Percentiles rank a stretch among this genome's conserved stretches.
These are phyloP conservation scores for Meloidogyne floridensis DNA, from an alignment of 1,140 invertebrate species.

Conservation along the genomic window DNA sequence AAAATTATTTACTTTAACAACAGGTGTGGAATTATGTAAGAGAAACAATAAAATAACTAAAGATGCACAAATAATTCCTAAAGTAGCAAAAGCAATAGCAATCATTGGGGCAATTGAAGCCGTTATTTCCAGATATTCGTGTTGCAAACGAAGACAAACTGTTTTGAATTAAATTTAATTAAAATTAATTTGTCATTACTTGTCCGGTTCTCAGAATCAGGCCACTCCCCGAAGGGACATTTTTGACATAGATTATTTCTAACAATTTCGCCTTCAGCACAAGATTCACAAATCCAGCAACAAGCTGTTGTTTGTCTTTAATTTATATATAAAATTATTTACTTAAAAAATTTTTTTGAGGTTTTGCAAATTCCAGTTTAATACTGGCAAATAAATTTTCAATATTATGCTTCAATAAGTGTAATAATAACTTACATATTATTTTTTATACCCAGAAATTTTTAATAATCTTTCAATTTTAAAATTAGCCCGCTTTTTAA, in stretches of 20 bases:
- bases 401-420: too few relatives aligned
- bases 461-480: too few relatives aligned
- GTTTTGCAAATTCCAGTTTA: too few relatives aligned
- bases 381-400: too few relatives aligned
- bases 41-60: constrained; percentile 72
- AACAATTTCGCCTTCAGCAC: constrained; percentile 46
- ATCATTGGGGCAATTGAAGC: constrained; percentile 71
- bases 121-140: constrained; percentile 71
- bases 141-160: constrained; percentile 36
- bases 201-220: constrained; percentile 53
- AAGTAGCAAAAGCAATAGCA: constrained; percentile 71
- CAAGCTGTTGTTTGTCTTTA: constrained; percentile 61
- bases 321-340: constrained; percentile 23
- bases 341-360: background rate
- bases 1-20: constrained; percentile 72
- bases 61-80: constrained; percentile 73
- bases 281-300: constrained; percentile 64
- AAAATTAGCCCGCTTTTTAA: too few relatives aligned
- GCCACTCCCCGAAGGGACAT: constrained; percentile 59
- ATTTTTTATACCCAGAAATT: too few relatives aligned
- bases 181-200: constrained; percentile 28
- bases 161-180: background rate
- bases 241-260: constrained; percentile 49
- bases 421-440: too few relatives aligned
- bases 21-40: constrained; percentile 74